Evolutionary conservation across 2,113 vertebrate genomes (phyloP).

Genomic region (Sphyrna mokarran): DNA sequence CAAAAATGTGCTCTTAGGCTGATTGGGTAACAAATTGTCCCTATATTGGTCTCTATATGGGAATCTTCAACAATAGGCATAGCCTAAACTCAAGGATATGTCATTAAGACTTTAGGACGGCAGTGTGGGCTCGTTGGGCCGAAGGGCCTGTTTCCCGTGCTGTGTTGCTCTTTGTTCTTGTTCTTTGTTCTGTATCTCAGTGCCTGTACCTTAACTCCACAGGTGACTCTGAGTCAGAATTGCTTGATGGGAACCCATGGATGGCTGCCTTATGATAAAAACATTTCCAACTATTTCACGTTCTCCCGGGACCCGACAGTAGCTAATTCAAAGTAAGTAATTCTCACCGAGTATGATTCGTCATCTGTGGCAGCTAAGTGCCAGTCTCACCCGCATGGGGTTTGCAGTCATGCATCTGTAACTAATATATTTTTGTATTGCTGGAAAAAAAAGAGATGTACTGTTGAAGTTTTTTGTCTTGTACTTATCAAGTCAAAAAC

Average conservation of each 20-base stretch:
- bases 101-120: too few relatives aligned
- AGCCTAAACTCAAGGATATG: too few relatives aligned
- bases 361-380: not conserved
- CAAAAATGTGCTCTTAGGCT: too few relatives aligned
- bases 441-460: too few relatives aligned
- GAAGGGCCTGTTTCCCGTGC: too few relatives aligned
- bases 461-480: too few relatives aligned
- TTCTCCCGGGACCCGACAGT: constrained; percentile 92
- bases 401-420: not conserved
- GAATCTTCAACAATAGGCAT: too few relatives aligned
- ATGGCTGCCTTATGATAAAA: constrained; percentile 92
- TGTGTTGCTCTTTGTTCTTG: too few relatives aligned
- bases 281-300: constrained; percentile 96
- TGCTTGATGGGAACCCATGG: constrained; percentile 84
- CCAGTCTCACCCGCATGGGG: not conserved
- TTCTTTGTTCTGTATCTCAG: not conserved
- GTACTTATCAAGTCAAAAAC: too few relatives aligned
- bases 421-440: not conserved
- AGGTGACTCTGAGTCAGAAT: constrained; percentile 83
- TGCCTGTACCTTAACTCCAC: not conserved
- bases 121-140: too few relatives aligned
- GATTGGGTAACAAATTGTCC: too few relatives aligned
- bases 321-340: constrained; percentile 81
- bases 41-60: too few relatives aligned
- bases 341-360: not conserved